Percentiles rank a stretch among this genome's conserved stretches.
phyloP scores from a whole-genome alignment of 2,797 vertebrate genomes.

The Coccyzus lansbergi region DNA sequence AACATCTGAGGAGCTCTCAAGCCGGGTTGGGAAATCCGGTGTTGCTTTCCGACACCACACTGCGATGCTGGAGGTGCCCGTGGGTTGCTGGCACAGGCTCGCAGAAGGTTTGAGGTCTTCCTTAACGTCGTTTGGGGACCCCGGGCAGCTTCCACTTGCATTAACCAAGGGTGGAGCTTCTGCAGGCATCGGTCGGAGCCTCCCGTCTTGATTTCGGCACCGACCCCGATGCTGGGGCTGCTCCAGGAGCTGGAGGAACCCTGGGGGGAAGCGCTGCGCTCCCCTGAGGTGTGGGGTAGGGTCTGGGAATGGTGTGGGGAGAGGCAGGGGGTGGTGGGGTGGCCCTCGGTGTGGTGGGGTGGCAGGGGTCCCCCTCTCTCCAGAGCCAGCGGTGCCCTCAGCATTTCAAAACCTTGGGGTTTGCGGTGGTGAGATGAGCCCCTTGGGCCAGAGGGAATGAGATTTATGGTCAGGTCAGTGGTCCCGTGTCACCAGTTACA shows the following conservation, averaged over 20 bases:
- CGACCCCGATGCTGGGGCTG: too few relatives aligned
- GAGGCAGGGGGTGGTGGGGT: background rate
- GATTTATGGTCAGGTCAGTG: background rate
- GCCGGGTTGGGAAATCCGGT: constrained; percentile 32
- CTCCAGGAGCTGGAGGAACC: background rate
- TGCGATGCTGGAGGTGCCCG: background rate
- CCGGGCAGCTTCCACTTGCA: background rate
- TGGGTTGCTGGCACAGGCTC: background rate
- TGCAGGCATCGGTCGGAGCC: background rate
- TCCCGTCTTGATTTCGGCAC: background rate
- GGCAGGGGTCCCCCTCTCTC: background rate
- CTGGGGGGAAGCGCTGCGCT: background rate
- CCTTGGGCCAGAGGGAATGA: background rate
- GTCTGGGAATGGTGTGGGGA: accelerated
- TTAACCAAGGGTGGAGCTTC: background rate
- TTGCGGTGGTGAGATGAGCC: background rate
- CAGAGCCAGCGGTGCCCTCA: background rate
- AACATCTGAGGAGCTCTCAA: constrained; percentile 47
- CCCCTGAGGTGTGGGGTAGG: accelerated
- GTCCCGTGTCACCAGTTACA: accelerated
- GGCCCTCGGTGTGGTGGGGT: accelerated
- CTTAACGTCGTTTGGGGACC: background rate
- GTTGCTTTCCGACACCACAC: background rate
- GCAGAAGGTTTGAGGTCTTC: background rate
- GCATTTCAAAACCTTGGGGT: background rate